These are phyloP conservation scores for Tichodroma muraria DNA, from an alignment of 2,113 vertebrate genomes.

Conservation along the genomic window DNA sequence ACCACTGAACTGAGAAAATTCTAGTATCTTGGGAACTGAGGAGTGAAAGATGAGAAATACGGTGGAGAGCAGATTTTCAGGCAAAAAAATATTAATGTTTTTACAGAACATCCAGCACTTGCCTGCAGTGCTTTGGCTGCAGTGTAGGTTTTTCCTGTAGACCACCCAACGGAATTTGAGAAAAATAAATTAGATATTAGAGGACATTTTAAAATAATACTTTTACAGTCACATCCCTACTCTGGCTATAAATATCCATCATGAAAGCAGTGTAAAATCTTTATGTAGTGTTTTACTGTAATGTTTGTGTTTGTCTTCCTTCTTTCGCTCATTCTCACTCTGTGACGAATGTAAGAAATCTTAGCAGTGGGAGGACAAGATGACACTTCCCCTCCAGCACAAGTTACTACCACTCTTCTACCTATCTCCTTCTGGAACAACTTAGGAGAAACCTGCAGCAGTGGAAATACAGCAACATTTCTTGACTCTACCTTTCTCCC, in stretches of 20 bases:
- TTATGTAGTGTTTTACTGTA: neutral
- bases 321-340: neutral
- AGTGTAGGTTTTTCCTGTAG: neutral
- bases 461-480: neutral
- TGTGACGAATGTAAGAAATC: neutral
- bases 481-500: neutral
- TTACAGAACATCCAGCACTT: neutral
- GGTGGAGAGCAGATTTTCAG: neutral
- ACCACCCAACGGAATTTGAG: neutral
- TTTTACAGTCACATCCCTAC: neutral
- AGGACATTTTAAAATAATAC: neutral
- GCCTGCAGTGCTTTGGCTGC: slow-evolving; percentile 5
- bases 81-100: slow-evolving; percentile 21
- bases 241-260: neutral
- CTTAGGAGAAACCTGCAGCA: neutral
- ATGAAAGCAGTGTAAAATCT: neutral
- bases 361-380: neutral
- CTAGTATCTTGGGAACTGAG: neutral
- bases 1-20: neutral
- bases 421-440: neutral
- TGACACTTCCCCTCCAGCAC: neutral
- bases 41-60: slow-evolving; percentile 1
- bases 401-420: neutral
- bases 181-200: neutral
- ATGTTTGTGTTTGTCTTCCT: neutral